These are phyloP conservation scores for Ahaetulla prasina DNA, from an alignment of 2,113 vertebrate genomes.

Conservation along the genomic window DNA sequence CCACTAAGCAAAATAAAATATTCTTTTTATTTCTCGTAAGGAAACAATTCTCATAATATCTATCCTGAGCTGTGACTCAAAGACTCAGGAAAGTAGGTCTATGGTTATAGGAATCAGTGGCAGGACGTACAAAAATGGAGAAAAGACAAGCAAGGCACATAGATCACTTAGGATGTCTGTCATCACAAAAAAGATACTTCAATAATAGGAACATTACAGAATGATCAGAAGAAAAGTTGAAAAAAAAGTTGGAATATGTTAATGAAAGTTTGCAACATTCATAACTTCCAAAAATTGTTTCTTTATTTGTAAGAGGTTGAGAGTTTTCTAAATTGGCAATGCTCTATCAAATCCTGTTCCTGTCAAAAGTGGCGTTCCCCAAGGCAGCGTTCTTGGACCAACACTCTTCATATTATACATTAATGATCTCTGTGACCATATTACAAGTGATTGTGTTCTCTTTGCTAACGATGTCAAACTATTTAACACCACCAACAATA, in stretches of 20 bases:
- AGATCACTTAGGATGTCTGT: constrained; percentile 17
- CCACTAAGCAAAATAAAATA: constrained; percentile 87
- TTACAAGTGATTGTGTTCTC: too few relatives aligned
- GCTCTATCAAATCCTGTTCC: too few relatives aligned
- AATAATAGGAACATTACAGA: constrained; percentile 11
- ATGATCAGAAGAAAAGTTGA: constrained; percentile 28
- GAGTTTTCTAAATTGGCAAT: too few relatives aligned
- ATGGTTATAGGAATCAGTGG: constrained; percentile 38
- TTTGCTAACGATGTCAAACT: too few relatives aligned
- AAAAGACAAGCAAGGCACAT: constrained; percentile 40
- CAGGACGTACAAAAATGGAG: constrained; percentile 36
- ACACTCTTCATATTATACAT: too few relatives aligned
- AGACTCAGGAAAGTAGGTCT: constrained; percentile 25
- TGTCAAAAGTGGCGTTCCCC: too few relatives aligned
- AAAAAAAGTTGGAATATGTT: constrained; percentile 12
- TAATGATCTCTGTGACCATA: too few relatives aligned
- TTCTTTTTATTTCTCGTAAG: constrained; percentile 66
- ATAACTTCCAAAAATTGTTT: constrained; percentile 12
- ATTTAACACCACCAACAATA: too few relatives aligned
- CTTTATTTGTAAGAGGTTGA: constrained; percentile 20
- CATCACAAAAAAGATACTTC: constrained; percentile 31
- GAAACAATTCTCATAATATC: constrained; percentile 13
- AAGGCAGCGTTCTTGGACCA: too few relatives aligned
- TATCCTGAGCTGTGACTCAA: constrained; percentile 45
- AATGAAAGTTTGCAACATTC: not conserved